These are phyloP conservation scores for Corynorhinus townsendii DNA, from an alignment of 2,113 vertebrate species.

Conservation along the genomic window DNA sequence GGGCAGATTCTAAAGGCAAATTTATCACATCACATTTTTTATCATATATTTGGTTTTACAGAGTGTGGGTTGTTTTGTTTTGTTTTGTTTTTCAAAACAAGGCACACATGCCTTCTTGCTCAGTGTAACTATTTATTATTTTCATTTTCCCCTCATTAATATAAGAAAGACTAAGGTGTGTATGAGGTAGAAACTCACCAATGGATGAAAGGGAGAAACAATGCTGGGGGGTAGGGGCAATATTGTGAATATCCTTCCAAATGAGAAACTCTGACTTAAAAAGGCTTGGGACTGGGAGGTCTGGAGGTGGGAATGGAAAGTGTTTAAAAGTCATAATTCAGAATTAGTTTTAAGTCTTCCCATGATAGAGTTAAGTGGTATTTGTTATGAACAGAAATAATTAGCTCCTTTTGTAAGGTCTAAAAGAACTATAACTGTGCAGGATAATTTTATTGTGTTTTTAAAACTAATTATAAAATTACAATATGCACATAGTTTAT, in stretches of 20 bases:
- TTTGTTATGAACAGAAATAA: slow-evolving; percentile 42
- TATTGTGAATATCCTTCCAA: not conserved
- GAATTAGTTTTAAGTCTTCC: slow-evolving; percentile 21
- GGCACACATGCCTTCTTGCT: not conserved
- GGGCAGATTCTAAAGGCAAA: not conserved
- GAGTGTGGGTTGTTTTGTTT: not conserved
- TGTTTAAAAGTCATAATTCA: not conserved
- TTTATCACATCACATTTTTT: not conserved
- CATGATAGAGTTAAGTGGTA: slow-evolving; percentile 19
- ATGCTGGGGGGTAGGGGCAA: too few species aligned
- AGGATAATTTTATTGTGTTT: slow-evolving; percentile 11
- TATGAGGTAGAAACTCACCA: not conserved
- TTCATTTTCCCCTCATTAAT: not conserved
- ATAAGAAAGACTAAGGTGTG: not conserved
- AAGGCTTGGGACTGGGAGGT: not conserved
- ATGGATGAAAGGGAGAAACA: not conserved
- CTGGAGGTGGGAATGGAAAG: not conserved
- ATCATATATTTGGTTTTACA: not conserved
- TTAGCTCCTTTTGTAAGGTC: slow-evolving; percentile 20
- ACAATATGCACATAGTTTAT: not conserved
- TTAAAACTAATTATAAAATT: slow-evolving; percentile 45
- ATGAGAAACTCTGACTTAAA: not conserved
- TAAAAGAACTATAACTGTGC: not conserved
- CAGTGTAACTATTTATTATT: not conserved
- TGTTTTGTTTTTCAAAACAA: not conserved